Evolutionary conservation across 2,888 invertebrate genomes (phyloP), one percentile per base, ranked within the genome.

Genomic region (Synanthedon myopaeformis): DNA sequence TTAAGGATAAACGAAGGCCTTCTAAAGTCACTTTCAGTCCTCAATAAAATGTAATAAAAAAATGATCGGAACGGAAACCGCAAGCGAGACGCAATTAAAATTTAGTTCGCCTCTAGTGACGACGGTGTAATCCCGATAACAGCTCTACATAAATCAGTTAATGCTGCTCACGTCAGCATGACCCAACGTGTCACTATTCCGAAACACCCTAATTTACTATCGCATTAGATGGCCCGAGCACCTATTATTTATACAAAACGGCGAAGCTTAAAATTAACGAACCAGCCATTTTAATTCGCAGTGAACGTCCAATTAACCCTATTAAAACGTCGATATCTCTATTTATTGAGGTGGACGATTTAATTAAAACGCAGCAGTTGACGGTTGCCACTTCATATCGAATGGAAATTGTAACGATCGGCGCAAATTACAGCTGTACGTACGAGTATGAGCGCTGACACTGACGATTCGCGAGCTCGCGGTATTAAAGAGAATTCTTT

Each of bases 181-280:
- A 63, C 61, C 64, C 65, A 65, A 52, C 52, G 41, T 65, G 64
- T 67, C 69, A 68, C 63, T 62, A 58, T 59, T 61, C 65, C 64
- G 63, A 70, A 76, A 79, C 75, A 79, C 80, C 75, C 79, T 79
- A 80, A 82, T 82, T 81, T 81, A 82, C 70, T 79, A 76, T 70
- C 69, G 77, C 66, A 76, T 79, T 81, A 81, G 72, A 65, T 64
- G 60, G 62, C 67, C 35, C 67, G 60, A 63, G 58, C 63, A 54
- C 57, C 61, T 57, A 63, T 63, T 60, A 58, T 78, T 76, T 74
- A 72, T 65, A 71, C 74, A 67, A 75, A 76, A 77, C 70, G 65
- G 65, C 62, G 63, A 63, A 63, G 72, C 70, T 72, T 67, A 67
- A 72, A 75, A 74, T 76, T 72, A 72, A 74, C 69, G 69, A 65